phyloP scores from a whole-genome alignment of 2,888 invertebrate species.

The Xestia rhomboidea region DNA sequence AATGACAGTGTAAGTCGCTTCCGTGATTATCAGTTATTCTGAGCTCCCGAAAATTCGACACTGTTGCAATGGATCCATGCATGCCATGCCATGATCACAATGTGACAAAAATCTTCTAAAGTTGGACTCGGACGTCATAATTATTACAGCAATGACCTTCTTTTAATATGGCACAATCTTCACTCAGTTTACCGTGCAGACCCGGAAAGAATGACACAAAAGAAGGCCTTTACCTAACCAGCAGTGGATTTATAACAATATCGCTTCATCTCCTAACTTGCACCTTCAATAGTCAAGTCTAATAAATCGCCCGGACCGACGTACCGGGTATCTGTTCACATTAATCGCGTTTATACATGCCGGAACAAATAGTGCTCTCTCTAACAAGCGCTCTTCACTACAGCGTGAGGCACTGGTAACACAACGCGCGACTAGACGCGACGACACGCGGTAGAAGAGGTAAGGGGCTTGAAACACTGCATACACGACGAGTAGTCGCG shows the following conservation, averaged over 20 bases:
- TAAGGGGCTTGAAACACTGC: background rate
- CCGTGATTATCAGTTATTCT: too few species aligned
- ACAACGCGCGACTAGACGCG: conserved; percentile 9
- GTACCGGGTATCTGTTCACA: conserved; percentile 75
- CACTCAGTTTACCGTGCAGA: too few species aligned
- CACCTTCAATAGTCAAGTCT: conserved; percentile 65
- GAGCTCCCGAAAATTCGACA: too few species aligned
- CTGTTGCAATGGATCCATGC: too few species aligned
- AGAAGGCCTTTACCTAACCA: background rate
- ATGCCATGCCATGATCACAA: too few species aligned
- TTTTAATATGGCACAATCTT: too few species aligned
- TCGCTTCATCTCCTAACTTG: conserved; percentile 38
- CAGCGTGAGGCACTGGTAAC: conserved; percentile 37
- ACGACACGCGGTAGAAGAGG: background rate
- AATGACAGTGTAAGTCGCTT: too few species aligned
- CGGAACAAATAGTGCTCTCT: conserved; percentile 76
- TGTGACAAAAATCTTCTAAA: too few species aligned
- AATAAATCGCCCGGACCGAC: conserved; percentile 71
- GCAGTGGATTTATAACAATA: background rate
- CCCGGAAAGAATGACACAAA: background rate
- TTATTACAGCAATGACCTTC: background rate
- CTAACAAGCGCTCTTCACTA: conserved; percentile 71
- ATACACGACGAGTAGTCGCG: background rate
- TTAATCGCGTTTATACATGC: conserved; percentile 73
- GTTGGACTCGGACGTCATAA: too few species aligned